A percentile compares a stretch with the other conserved stretches of the same genome.
phyloP scores from a whole-genome alignment of 1,140 invertebrate genomes.

The Papilio machaon region DNA sequence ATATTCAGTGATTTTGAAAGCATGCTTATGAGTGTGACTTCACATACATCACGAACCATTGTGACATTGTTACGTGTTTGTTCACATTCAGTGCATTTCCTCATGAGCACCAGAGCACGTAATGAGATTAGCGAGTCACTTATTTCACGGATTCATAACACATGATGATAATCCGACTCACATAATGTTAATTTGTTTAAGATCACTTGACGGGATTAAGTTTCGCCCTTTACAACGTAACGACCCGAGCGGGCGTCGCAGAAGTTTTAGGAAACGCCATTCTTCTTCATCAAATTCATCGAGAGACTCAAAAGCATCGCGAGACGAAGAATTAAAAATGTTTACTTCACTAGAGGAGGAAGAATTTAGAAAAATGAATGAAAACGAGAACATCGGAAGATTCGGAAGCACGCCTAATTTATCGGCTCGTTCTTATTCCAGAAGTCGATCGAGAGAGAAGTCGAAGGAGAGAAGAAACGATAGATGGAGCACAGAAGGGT shows the following conservation, averaged over 20 bases:
- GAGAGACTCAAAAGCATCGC: constrained; percentile 81
- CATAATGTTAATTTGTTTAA: constrained; percentile 79
- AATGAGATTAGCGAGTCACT: constrained; percentile 49
- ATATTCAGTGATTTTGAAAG: constrained; percentile 62
- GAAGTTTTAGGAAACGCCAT: constrained; percentile 83
- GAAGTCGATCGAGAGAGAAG: constrained; percentile 77
- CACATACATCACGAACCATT: constrained; percentile 57
- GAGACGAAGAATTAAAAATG: constrained; percentile 83
- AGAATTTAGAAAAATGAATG: constrained; percentile 78
- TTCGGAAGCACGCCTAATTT: constrained; percentile 79
- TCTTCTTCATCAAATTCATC: constrained; percentile 83
- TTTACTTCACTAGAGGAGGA: constrained; percentile 84
- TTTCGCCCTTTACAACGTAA: constrained; percentile 81
- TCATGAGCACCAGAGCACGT: constrained; percentile 55
- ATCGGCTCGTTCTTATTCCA: constrained; percentile 77
- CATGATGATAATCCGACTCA: constrained; percentile 69
- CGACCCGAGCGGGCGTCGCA: constrained; percentile 82
- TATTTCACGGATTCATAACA: constrained; percentile 55
- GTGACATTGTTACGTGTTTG: constrained; percentile 56
- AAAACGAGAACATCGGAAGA: constrained; percentile 54
- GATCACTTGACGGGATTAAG: constrained; percentile 84
- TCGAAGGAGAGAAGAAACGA: constrained; percentile 65
- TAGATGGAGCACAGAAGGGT: constrained; percentile 55
- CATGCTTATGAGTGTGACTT: constrained; percentile 52
- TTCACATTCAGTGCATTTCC: constrained; percentile 46